Evolutionary conservation across 2,797 vertebrate species (phyloP), one percentile per base, ranked within the genome.

Genomic region (Tiaroga cobitis): DNA sequence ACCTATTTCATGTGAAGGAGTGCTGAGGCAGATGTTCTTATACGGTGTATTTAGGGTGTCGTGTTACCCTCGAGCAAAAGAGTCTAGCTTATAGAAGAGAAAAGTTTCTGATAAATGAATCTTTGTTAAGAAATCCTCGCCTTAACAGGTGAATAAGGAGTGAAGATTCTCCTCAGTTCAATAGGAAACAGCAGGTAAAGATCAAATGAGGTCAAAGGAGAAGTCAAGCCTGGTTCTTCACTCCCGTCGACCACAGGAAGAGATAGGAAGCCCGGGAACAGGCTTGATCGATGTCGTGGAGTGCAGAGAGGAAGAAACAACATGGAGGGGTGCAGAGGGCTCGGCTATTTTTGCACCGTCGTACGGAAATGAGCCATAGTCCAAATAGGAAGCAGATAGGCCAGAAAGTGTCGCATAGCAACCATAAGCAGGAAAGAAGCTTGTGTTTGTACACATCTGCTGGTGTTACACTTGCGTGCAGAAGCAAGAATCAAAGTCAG

Each of bases 331-430:
- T 93, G 91, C 93, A 86, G 87, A 88, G 93, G 88, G 89, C 88
- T 93, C 90, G 92, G 96, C 95, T 98, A 97, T 98, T 97, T 95
- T 96, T 95, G 96, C 96, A 96, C 93, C 87, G 92, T 89, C 92
- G 92, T 93, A 92, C 94, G 96, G 97, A 97, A 97, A 97, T 92
- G 94, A 96, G 96, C 95, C 94, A 92, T 81, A 92, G 93, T 90
- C 90, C 94, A 95, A 94, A 95, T 95, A 97, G 97, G 96, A 96
- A 94, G 93, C 95, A 95, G 97, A 97, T 95, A 96, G 95, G 92
- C 94, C 92, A 91, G 94, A 90, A 90, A 88, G 89, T 88, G 94
- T 96, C 91, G 94, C 95, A 0, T 95, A 93, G 96, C 94, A 95
- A 96, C 95, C 67, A 49, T 88, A 86, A 86, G 80, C 92, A 93